phyloP scores from a whole-genome alignment of 1,140 invertebrate species.

The Hermatobates lingyangjiaoensis region DNA sequence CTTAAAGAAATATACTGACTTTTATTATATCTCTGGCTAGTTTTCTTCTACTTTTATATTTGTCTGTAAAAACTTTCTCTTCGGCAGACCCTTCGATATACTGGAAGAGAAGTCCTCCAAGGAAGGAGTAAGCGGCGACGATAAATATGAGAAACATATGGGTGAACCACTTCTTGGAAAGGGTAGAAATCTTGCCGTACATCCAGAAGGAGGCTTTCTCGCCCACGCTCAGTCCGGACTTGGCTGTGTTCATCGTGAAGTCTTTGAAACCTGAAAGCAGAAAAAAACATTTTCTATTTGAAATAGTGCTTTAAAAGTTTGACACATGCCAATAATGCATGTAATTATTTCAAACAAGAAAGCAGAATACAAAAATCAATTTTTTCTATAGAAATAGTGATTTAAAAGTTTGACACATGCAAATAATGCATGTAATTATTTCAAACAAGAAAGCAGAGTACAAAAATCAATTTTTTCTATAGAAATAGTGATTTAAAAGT shows the following conservation, averaged over 20 bases:
- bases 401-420: too few relatives aligned
- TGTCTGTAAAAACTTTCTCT: slow-evolving; percentile 22
- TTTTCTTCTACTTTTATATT: not conserved
- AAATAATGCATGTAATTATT: too few relatives aligned
- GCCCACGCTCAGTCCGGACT: slow-evolving; percentile 56
- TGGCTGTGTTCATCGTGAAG: slow-evolving; percentile 46
- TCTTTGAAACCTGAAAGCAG: slow-evolving; percentile 37
- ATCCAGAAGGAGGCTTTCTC: slow-evolving; percentile 62
- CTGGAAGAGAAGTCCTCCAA: slow-evolving; percentile 56
- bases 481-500: too few relatives aligned
- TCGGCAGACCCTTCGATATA: slow-evolving; percentile 46
- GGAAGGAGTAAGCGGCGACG: slow-evolving; percentile 51
- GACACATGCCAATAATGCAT: too few relatives aligned
- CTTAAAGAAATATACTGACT: not conserved
- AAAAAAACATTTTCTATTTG: too few relatives aligned
- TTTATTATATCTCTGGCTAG: slow-evolving; percentile 3
- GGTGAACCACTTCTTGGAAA: slow-evolving; percentile 69
- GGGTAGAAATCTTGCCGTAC: slow-evolving; percentile 49
- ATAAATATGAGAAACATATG: slow-evolving; percentile 65
- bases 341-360: too few relatives aligned
- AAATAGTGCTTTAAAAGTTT: too few relatives aligned
- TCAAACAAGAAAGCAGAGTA: too few relatives aligned
- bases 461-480: too few relatives aligned
- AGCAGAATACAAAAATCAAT: too few relatives aligned
- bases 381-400: too few relatives aligned